Evolutionary conservation across 2,888 invertebrate genomes (phyloP).

Genomic region (Taphrorychus bicolor): DNA sequence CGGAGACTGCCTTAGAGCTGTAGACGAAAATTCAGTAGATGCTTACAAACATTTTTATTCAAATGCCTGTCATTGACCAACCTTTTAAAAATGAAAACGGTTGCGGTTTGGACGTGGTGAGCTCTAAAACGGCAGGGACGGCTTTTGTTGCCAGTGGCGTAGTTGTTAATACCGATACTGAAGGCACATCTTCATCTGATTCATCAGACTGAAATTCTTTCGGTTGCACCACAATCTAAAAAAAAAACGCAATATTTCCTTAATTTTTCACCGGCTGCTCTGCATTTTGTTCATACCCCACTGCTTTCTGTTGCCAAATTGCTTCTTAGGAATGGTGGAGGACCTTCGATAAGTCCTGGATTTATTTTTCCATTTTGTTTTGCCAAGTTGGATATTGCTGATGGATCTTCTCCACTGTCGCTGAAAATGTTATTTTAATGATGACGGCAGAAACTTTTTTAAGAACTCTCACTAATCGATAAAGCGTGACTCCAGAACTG

Average conservation of each 20-base stretch:
- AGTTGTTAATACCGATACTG: not conserved
- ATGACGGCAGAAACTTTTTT: too few relatives aligned
- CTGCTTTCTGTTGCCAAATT: not conserved
- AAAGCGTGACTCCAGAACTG: constrained; percentile 18
- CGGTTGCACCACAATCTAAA: constrained; percentile 35
- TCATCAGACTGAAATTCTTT: constrained; percentile 30
- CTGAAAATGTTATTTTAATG: too few relatives aligned
- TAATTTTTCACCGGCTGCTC: too few relatives aligned
- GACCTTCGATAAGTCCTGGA: constrained; percentile 33
- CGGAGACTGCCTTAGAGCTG: too few relatives aligned
- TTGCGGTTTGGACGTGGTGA: not conserved
- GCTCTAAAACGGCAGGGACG: not conserved
- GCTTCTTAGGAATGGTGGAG: constrained; percentile 27
- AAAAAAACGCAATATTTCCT: too few relatives aligned
- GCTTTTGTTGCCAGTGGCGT: not conserved
- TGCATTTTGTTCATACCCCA: not conserved
- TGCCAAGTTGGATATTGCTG: too few relatives aligned
- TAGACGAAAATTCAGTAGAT: too few relatives aligned
- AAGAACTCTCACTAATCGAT: constrained; percentile 32
- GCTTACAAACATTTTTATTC: too few relatives aligned
- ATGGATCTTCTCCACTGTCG: constrained; percentile 8
- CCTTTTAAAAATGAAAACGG: not conserved
- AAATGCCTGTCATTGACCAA: not conserved
- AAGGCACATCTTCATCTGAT: not conserved
- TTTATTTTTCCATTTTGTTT: constrained; percentile 27